Conservation (phyloP, 2,888 invertebrate species). For the Theretra japonica region DNA sequence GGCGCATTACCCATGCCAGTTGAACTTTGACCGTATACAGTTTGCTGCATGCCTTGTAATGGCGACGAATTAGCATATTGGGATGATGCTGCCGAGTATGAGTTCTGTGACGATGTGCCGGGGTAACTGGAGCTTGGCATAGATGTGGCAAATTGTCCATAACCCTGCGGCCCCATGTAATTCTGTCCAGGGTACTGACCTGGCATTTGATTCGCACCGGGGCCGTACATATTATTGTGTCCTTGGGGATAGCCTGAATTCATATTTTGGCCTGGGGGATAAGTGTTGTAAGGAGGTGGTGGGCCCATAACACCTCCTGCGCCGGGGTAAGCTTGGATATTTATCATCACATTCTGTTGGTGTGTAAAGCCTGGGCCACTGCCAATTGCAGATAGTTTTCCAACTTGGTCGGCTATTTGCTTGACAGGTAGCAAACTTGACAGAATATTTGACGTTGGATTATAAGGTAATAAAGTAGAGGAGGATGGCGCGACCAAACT, state of each 20-base stretch:
- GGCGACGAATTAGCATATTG: constrained; percentile 69
- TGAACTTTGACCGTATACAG: constrained; percentile 69
- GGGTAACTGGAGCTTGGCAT: constrained; percentile 69
- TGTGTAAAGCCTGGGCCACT: constrained; percentile 77
- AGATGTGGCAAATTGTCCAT: constrained; percentile 65
- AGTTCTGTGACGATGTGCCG: constrained; percentile 55
- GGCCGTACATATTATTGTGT: constrained; percentile 71
- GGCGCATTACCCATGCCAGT: constrained; percentile 40
- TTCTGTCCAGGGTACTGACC: constrained; percentile 64
- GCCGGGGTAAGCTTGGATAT: constrained; percentile 87
- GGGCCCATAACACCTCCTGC: constrained; percentile 76
- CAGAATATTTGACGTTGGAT: constrained; percentile 64
- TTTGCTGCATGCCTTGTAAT: constrained; percentile 77
- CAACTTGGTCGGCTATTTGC: constrained; percentile 79
- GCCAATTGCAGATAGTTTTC: constrained; percentile 69
- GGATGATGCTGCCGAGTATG: constrained; percentile 60
- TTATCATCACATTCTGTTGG: constrained; percentile 87
- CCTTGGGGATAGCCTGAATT: background rate
- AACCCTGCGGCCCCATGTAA: constrained; percentile 64
- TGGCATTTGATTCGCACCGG: constrained; percentile 62
- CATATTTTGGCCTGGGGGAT: constrained; percentile 58
- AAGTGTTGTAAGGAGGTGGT: constrained; percentile 74
- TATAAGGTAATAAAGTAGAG: constrained; percentile 70
- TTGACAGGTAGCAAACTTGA: constrained; percentile 76
- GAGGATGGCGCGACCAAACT: constrained; percentile 61